A percentile compares a stretch with the other conserved stretches of the same genome.
phyloP scores from a whole-genome alignment of 2,888 invertebrate genomes.

The Habroteleia sp. region DNA sequence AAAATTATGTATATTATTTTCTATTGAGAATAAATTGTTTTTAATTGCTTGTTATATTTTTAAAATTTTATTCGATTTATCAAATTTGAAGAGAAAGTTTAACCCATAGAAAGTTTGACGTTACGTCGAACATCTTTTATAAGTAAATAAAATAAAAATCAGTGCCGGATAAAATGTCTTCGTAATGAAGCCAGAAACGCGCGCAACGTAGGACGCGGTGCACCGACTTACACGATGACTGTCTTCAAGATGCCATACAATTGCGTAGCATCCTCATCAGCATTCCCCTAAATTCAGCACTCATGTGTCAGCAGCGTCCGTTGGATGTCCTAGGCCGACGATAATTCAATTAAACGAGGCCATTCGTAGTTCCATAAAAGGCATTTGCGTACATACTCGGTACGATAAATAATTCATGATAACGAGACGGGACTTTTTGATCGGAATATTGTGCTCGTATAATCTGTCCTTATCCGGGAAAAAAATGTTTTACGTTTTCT shows the following conservation, averaged over 20 bases:
- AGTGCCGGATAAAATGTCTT: constrained; percentile 6
- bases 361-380: constrained; percentile 50
- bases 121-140: background rate
- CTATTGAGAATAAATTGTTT: no score
- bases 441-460: constrained; percentile 37
- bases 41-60: no score
- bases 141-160: constrained; percentile 5
- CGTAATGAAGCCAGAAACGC: constrained; percentile 19
- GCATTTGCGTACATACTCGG: constrained; percentile 45
- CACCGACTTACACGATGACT: constrained; percentile 3
- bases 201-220: constrained; percentile 14
- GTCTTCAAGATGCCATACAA: constrained; percentile 26
- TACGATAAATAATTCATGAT: constrained; percentile 59
- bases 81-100: no score
- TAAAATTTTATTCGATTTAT: no score
- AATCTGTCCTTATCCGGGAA: constrained; percentile 19
- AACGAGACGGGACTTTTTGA: constrained; percentile 49
- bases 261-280: constrained; percentile 40
- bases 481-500: no score
- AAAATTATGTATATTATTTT: no score
- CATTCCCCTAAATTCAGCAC: constrained; percentile 51
- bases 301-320: constrained; percentile 47
- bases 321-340: constrained; percentile 40
- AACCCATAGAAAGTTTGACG: no score
- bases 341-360: constrained; percentile 60